Percentiles rank a stretch among this genome's conserved stretches.
These are phyloP conservation scores for Sylvicapra grimmia DNA, from an alignment of 2,113 vertebrate species.

Conservation along the genomic window DNA sequence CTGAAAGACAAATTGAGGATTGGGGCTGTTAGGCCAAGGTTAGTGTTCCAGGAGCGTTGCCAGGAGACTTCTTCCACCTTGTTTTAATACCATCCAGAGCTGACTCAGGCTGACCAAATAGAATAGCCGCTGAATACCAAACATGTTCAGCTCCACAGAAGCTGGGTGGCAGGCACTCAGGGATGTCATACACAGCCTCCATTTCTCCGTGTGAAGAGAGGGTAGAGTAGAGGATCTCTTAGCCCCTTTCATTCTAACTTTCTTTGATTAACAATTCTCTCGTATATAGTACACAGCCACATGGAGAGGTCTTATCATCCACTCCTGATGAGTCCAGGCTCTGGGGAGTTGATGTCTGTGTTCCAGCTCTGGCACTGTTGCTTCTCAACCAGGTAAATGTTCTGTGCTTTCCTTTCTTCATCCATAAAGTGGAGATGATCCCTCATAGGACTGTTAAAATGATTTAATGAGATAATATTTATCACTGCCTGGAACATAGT, in stretches of 20 bases:
- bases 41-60: not conserved
- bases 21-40: not conserved
- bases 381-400: not conserved
- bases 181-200: not conserved
- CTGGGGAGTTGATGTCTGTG: not conserved
- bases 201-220: not conserved
- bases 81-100: not conserved
- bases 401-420: not conserved
- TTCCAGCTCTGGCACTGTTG: not conserved
- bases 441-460: not conserved
- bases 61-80: conserved; percentile 22
- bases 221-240: not conserved
- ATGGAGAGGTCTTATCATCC: not conserved
- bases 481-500: not conserved
- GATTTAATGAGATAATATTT: not conserved
- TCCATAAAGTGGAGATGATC: not conserved
- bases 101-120: not conserved
- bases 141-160: not conserved
- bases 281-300: not conserved
- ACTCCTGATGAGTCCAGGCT: not conserved
- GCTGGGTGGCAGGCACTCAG: not conserved
- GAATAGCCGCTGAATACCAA: not conserved
- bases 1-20: not conserved
- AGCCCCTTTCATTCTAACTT: not conserved
- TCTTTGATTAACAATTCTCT: not conserved